Conservation (phyloP, 2,888 invertebrate species). For the Coenonympha arcania region DNA sequence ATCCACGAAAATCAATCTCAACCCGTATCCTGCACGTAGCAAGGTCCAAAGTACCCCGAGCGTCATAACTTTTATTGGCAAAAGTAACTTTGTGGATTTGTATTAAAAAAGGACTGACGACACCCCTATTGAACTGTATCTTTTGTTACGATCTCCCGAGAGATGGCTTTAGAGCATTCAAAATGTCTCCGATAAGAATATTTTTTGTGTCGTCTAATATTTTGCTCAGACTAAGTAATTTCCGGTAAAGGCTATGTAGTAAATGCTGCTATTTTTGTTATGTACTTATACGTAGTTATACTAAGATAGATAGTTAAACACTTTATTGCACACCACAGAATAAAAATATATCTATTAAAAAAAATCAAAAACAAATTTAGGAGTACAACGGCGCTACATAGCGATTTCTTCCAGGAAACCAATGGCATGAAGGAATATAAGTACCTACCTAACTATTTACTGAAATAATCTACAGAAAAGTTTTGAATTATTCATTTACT, state of each 20-base stretch:
- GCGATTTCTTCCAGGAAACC: no score
- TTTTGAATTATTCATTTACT: no score
- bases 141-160: slow-evolving; percentile 55
- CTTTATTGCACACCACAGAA: no score
- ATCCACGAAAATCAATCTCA: background rate
- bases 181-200: slow-evolving; percentile 42
- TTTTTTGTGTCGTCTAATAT: slow-evolving; percentile 32
- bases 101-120: slow-evolving; percentile 61
- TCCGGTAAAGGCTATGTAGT: slow-evolving; percentile 24
- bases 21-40: slow-evolving; percentile 12
- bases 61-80: slow-evolving; percentile 23
- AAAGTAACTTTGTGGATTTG: slow-evolving; percentile 34
- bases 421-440: no score
- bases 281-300: no score
- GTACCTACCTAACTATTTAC: no score
- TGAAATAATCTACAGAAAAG: no score
- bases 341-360: no score
- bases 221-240: slow-evolving; percentile 33
- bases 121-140: slow-evolving; percentile 57
- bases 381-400: no score
- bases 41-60: slow-evolving; percentile 23
- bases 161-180: slow-evolving; percentile 46
- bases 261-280: background rate
- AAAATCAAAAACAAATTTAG: no score
- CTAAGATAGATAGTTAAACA: no score